Percentiles rank a stretch among this genome's conserved stretches.
Evolutionary conservation across 37 sponge, comb jelly and placozoan species (phyloP).

Genomic region (Dysidea cf. avara): DNA sequence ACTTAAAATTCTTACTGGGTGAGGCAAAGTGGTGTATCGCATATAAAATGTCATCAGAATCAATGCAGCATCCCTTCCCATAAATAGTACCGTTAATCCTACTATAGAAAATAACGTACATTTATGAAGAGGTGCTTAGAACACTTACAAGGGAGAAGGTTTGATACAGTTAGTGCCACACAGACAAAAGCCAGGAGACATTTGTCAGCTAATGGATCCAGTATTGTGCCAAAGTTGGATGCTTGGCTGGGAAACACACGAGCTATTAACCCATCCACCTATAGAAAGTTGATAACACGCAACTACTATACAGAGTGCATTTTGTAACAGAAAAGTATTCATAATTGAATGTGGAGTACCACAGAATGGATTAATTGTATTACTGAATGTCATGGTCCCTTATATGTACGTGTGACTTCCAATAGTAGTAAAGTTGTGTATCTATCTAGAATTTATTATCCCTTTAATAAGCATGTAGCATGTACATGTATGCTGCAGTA

Average conservation of each 20-base stretch:
- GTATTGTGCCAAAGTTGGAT: constrained; percentile 65
- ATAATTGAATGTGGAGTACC: no score
- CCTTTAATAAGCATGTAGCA: background rate
- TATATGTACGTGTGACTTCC: no score
- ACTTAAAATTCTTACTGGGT: constrained; percentile 86
- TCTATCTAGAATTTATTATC: background rate
- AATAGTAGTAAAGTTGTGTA: no score
- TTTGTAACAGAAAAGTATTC: no score
- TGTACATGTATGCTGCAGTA: background rate
- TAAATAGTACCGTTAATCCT: constrained; percentile 52
- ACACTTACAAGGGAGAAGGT: constrained; percentile 68
- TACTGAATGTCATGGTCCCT: no score
- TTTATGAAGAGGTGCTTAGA: background rate
- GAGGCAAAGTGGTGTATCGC: constrained; percentile 82
- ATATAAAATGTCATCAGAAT: constrained; percentile 65
- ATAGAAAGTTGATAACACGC: background rate
- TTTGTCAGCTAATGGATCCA: constrained; percentile 93
- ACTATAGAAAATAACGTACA: constrained; percentile 17
- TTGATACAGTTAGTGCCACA: constrained; percentile 52
- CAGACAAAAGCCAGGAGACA: constrained; percentile 54
- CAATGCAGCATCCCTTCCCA: constrained; percentile 69
- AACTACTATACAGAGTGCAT: no score
- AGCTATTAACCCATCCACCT: constrained; percentile 89
- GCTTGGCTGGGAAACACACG: constrained; percentile 68
- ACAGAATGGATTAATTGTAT: no score